Evolutionary conservation across 2,797 vertebrate genomes (phyloP).

Genomic region (Astyanax mexicanus): DNA sequence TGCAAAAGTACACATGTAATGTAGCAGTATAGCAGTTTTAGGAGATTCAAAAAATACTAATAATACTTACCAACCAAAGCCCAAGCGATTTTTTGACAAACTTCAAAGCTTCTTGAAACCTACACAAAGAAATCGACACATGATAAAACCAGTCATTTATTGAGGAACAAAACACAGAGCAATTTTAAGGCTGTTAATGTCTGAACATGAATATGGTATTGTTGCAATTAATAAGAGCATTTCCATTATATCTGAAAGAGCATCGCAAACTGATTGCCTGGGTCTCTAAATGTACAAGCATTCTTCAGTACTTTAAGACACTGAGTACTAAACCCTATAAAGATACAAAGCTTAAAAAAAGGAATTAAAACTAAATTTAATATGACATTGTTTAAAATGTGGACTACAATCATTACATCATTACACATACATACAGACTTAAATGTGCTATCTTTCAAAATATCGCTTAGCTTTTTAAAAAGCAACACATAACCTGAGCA

Average conservation of each 20-base stretch:
- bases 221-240: too few relatives aligned
- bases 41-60: too few relatives aligned
- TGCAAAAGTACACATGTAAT: not conserved
- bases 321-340: not conserved
- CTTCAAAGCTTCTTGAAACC: not conserved
- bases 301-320: not conserved
- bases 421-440: too few relatives aligned
- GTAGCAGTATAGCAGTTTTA: too few relatives aligned
- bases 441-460: not conserved
- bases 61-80: conserved; percentile 7
- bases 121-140: not conserved
- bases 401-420: not conserved
- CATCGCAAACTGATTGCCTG: not conserved
- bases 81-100: not conserved
- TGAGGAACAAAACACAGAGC: too few relatives aligned
- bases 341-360: too few relatives aligned
- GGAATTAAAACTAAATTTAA: not conserved
- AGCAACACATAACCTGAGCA: not conserved
- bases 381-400: not conserved
- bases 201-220: not conserved
- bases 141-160: not conserved
- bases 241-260: too few relatives aligned
- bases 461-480: not conserved
- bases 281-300: not conserved
- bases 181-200: not conserved